Evolutionary conservation across 23 tunicate genomes (phyloP).

Genomic region (Trididemnum miniatum): DNA sequence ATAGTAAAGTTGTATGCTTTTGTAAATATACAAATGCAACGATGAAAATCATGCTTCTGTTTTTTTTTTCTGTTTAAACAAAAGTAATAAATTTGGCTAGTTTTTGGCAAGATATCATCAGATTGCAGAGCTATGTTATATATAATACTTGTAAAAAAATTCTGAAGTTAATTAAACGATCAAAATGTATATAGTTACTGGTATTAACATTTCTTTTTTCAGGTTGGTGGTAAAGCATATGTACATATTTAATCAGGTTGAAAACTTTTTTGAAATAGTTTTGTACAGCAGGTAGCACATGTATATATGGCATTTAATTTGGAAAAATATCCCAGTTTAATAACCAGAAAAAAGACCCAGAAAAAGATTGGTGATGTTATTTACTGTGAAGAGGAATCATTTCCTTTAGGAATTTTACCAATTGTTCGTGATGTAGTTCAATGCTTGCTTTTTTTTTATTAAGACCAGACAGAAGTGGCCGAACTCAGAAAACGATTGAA

Average conservation of each 20-base stretch:
- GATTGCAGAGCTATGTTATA: too few relatives aligned
- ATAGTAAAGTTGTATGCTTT: not conserved
- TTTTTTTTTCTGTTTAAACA: too few relatives aligned
- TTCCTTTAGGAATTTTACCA: not conserved
- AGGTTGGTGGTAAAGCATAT: too few relatives aligned
- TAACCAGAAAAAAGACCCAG: not conserved
- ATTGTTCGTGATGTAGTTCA: not conserved
- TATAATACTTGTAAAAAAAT: not conserved
- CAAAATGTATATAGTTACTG: not conserved
- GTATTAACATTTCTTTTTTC: too few relatives aligned
- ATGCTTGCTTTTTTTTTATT: too few relatives aligned
- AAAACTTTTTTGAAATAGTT: not conserved
- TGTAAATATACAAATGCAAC: too few relatives aligned
- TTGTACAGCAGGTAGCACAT: too few relatives aligned
- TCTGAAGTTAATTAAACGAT: not conserved
- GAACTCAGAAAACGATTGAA: not conserved
- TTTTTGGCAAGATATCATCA: too few relatives aligned
- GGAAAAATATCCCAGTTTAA: not conserved
- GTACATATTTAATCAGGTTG: too few relatives aligned
- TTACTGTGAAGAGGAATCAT: not conserved
- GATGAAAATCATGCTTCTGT: too few relatives aligned
- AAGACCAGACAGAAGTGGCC: not conserved
- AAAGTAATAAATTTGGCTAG: too few relatives aligned
- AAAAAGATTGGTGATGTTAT: not conserved
- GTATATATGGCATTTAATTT: too few relatives aligned